Conservation (phyloP, 2,113 vertebrate genomes). For the Meles meles region DNA sequence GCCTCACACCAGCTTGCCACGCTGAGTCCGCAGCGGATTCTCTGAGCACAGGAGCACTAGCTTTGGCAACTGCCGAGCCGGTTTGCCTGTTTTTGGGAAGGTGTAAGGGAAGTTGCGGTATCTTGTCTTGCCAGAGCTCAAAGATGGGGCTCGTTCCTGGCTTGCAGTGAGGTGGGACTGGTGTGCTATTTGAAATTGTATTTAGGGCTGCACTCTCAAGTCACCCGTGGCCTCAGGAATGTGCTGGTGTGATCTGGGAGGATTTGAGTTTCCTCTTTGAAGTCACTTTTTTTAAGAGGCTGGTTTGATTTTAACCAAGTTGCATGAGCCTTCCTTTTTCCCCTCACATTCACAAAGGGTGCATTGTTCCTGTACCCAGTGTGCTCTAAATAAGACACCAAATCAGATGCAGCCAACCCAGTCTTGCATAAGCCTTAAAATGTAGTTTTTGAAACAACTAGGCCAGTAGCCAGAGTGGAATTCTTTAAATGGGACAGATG, state of each 20-base stretch:
- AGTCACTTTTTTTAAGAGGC: not conserved
- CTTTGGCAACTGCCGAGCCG: not conserved
- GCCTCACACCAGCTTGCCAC: not conserved
- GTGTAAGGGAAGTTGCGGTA: not conserved
- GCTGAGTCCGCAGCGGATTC: not conserved
- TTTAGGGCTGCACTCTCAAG: not conserved
- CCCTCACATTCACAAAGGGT: slow-evolving; percentile 32
- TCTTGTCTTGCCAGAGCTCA: not conserved
- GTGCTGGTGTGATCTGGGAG: slow-evolving; percentile 11
- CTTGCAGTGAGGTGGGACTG: not conserved
- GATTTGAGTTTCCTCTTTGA: slow-evolving; percentile 59
- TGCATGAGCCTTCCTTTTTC: not conserved
- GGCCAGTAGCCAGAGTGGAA: slow-evolving; percentile 56
- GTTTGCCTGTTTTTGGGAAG: not conserved
- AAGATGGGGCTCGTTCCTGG: not conserved
- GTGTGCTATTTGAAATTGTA: not conserved
- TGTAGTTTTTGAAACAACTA: slow-evolving; percentile 53
- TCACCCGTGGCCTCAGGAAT: slow-evolving; percentile 41
- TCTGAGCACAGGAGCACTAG: not conserved
- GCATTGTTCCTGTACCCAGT: slow-evolving; percentile 51
- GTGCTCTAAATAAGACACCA: slow-evolving; percentile 49
- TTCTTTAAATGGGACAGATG: slow-evolving; percentile 63
- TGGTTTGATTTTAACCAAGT: slow-evolving; percentile 29
- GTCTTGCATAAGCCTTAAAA: slow-evolving; percentile 56
- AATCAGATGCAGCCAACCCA: slow-evolving; percentile 41